Conservation (phyloP, 2,797 vertebrate genomes). For the Xiphophorus birchmanni region DNA sequence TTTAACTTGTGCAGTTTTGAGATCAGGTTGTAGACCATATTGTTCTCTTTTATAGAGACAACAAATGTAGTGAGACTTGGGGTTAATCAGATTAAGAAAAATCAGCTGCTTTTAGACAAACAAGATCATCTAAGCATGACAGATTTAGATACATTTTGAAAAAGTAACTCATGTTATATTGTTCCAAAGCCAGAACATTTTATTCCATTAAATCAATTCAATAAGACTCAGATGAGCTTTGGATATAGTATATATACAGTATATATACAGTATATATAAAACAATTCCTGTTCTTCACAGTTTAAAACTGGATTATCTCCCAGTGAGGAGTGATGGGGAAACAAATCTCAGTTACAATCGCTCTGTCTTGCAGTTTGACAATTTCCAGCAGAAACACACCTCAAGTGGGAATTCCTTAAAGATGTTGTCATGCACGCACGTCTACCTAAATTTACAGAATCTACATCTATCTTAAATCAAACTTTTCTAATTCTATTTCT, state of each 20-base stretch:
- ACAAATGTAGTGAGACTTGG: background rate
- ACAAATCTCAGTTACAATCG: slow-evolving; percentile 31
- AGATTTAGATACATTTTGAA: slow-evolving; percentile 15
- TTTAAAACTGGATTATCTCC: slow-evolving; percentile 43
- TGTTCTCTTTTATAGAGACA: background rate
- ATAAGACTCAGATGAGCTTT: slow-evolving; percentile 24
- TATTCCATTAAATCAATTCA: slow-evolving; percentile 23
- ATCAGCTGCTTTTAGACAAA: background rate
- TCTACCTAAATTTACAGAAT: slow-evolving; percentile 20
- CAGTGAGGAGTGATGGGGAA: slow-evolving; percentile 46
- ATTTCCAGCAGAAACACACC: slow-evolving; percentile 28
- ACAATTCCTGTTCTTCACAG: slow-evolving; percentile 35
- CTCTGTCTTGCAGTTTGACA: background rate
- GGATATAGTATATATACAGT: slow-evolving; percentile 14
- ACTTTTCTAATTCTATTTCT: slow-evolving; percentile 54
- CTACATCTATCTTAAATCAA: slow-evolving; percentile 48
- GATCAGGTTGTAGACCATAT: background rate
- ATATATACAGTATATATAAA: slow-evolving; percentile 6
- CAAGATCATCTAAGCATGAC: background rate
- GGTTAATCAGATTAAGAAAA: background rate
- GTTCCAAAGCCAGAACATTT: slow-evolving; percentile 18
- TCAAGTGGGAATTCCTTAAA: slow-evolving; percentile 43
- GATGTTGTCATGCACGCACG: slow-evolving; percentile 41
- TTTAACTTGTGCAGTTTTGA: background rate
- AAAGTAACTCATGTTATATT: slow-evolving; percentile 5